Conservation (phyloP, 1,140 invertebrate genomes). For the Drosophila insularis region DNA sequence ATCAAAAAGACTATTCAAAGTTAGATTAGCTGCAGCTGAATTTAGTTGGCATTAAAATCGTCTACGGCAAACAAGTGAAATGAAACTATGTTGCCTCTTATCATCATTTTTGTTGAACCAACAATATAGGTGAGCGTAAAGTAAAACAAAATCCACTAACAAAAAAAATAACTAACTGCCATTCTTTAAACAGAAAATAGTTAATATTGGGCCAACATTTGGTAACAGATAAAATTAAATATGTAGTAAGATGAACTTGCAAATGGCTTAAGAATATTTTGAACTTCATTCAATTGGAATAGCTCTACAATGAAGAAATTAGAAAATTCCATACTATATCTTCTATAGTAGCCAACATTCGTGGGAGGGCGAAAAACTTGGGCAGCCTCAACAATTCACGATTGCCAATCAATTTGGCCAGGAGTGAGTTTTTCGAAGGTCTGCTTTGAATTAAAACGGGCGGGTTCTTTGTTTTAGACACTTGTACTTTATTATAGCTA, state of each 20-base stretch:
- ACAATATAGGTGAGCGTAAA: not conserved
- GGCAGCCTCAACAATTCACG: no score
- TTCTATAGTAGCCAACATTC: conserved; percentile 85
- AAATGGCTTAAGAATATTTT: no score
- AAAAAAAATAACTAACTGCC: not conserved
- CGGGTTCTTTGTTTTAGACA: no score
- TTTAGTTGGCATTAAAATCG: conserved; percentile 36
- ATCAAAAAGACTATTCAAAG: conserved; percentile 18
- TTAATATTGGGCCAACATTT: conserved; percentile 33
- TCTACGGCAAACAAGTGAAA: conserved; percentile 45
- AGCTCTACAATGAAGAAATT: conserved; percentile 51
- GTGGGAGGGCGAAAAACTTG: no score
- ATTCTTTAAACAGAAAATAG: conserved; percentile 48
- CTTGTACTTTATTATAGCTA: no score
- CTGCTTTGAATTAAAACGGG: no score
- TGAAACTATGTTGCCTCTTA: conserved; percentile 31
- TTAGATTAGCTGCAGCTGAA: conserved; percentile 2
- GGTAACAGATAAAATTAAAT: conserved; percentile 45
- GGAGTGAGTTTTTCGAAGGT: no score
- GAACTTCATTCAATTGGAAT: no score
- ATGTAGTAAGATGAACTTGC: conserved; percentile 28
- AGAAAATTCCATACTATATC: conserved; percentile 9
- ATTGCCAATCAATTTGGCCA: no score
- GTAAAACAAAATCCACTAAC: no score
- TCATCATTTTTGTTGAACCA: not conserved